Conservation (phyloP, 2,113 vertebrate genomes). For the Brachyhypopomus occidentalis region DNA sequence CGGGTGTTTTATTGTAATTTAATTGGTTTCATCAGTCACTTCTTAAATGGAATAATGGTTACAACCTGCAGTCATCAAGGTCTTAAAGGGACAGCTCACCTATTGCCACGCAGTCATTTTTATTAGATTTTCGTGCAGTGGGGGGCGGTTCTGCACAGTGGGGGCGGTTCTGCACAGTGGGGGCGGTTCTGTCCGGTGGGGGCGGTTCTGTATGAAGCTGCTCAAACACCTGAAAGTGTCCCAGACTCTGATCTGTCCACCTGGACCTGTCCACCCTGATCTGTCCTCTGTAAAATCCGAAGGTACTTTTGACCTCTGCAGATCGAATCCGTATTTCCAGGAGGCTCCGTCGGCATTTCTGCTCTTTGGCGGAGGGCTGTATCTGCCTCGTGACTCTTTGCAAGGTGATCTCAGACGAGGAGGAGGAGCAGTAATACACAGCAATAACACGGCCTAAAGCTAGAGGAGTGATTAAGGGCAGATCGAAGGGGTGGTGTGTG, state of each 20-base stretch:
- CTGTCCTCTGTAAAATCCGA: no score
- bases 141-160: no score
- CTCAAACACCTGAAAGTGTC: no score
- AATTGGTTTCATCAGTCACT: constrained; percentile 38
- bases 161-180: no score
- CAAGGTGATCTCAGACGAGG: constrained; percentile 18
- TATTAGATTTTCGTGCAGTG: background rate
- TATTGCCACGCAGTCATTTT: background rate
- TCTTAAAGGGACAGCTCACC: constrained; percentile 21
- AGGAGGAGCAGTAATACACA: constrained; percentile 32
- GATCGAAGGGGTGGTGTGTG: constrained; percentile 2
- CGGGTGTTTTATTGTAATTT: constrained; percentile 36
- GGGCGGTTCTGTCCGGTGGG: no score
- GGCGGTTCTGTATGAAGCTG: no score
- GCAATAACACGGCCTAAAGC: constrained; percentile 31
- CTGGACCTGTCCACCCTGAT: no score
- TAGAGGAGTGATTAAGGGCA: constrained; percentile 34
- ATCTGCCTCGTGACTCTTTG: constrained; percentile 1
- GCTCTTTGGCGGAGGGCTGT: background rate
- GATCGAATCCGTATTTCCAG: constrained; percentile 1
- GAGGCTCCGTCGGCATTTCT: background rate
- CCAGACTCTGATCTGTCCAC: no score
- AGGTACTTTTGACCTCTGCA: background rate
- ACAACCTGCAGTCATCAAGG: constrained; percentile 25
- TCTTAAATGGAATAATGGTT: constrained; percentile 35